Evolutionary conservation across 2,797 vertebrate species (phyloP), one percentile per base, ranked within the genome.

Genomic region (Dicrostonyx torquatus): DNA sequence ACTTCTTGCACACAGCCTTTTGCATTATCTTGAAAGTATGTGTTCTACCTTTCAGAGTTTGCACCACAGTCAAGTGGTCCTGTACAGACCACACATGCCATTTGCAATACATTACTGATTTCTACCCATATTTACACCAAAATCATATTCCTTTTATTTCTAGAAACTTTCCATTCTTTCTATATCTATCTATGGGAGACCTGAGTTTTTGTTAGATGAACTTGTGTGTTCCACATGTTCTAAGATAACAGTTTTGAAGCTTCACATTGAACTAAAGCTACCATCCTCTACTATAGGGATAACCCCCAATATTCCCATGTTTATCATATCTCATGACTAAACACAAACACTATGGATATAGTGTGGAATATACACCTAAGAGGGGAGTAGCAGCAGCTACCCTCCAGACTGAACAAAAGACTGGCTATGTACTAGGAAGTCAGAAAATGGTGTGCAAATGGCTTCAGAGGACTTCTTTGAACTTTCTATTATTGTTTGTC

Each of bases 391-490:
- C 1, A 0, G 22, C 0, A 40, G 31, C 82, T 70, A 78, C 9
- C 43, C 17, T 77, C 83, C 29, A 60, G 79, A 22, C 43, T 91
- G 60, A 95, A 87, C 70, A 2, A 68, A 43, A 95, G n/a, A 62
- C n/a, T 24, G 0, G 37, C 4, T 1, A 0, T 26, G 1, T 76
- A 58, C 78, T 45, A 58, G 84, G 31, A 86, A 70, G 11, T 29
- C 43, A 43, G 29, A 75, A 91, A 12, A 48, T 62, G 18, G 14
- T 77, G 1, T 66, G 13, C 26, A 55, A 26, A 88, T 4, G 70
- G 45, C 55, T 83, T 73, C 9, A 1, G 24, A 72, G 60, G 18
- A n/a, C 20, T 9, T 26, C 5, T 18, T 53, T 31, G 34, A 0
- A 2, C 20, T 95, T 90, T 45, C 18, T 11, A 0, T 20, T 89